phyloP scores from a whole-genome alignment of 64 coral and sea anemone genomes.

The Stichodactyla mertensii region DNA sequence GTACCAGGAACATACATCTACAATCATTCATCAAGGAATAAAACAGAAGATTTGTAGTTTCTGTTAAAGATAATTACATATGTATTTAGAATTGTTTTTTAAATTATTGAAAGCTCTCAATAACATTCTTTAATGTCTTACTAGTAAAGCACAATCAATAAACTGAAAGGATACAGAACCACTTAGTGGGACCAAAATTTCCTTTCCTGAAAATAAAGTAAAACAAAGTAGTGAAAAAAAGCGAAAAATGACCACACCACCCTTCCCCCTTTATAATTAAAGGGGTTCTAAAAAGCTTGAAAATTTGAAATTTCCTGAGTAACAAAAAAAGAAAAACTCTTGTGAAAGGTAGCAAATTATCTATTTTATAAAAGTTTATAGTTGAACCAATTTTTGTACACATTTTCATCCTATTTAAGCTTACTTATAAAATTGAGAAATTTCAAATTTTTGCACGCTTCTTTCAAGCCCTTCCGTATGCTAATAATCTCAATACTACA shows the following conservation, averaged over 20 bases:
- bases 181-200: slow-evolving; percentile 76
- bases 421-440: too few species aligned
- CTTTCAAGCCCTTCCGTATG: not conserved
- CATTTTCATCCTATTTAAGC: too few species aligned
- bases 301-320: not conserved
- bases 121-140: not conserved
- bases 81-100: not conserved
- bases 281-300: not conserved
- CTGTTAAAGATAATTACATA: not conserved
- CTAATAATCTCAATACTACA: not conserved
- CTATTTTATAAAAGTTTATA: too few species aligned
- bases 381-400: too few species aligned
- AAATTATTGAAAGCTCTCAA: not conserved
- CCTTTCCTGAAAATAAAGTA: slow-evolving; percentile 50
- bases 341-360: too few species aligned
- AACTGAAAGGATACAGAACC: slow-evolving; percentile 80
- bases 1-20: slow-evolving; percentile 96
- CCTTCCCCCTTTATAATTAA: not conserved
- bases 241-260: not conserved
- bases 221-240: not conserved
- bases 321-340: too few species aligned
- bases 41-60: not conserved
- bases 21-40: not conserved
- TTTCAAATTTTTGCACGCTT: not conserved
- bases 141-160: not conserved